These are phyloP conservation scores for Cydia strobilella DNA, from an alignment of 1,140 invertebrate genomes.

Conservation along the genomic window DNA sequence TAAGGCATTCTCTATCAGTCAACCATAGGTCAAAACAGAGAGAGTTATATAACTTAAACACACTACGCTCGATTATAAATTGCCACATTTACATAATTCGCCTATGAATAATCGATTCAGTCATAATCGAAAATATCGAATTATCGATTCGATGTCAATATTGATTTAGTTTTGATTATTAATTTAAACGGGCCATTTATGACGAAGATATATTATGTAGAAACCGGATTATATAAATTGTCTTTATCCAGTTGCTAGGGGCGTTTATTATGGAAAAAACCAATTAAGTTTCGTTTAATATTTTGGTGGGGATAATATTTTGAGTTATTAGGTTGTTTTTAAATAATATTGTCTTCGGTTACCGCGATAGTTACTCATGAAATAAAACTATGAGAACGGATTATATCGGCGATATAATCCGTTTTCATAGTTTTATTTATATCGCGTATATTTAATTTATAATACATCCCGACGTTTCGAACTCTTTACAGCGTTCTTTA, in stretches of 20 bases:
- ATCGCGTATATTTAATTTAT: too few relatives aligned
- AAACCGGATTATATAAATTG: background rate
- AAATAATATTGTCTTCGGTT: too few relatives aligned
- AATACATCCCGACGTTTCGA: too few relatives aligned
- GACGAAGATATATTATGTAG: conserved; percentile 1
- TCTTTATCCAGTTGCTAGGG: background rate
- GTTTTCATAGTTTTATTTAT: too few relatives aligned
- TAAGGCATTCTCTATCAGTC: too few relatives aligned
- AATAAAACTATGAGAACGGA: too few relatives aligned
- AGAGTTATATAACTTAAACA: conserved; percentile 10
- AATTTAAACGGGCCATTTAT: conserved; percentile 26
- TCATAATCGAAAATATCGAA: conserved; percentile 30
- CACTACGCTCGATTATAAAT: conserved; percentile 12
- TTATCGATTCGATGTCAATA: conserved; percentile 22
- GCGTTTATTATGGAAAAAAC: background rate
- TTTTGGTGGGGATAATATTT: too few relatives aligned
- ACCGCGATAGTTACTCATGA: too few relatives aligned
- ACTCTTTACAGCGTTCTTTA: too few relatives aligned
- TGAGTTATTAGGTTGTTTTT: too few relatives aligned
- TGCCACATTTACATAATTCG: conserved; percentile 14
- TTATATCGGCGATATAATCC: too few relatives aligned
- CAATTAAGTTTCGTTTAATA: background rate
- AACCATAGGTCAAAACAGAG: too few relatives aligned
- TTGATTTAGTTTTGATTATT: conserved; percentile 27
- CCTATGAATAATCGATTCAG: conserved; percentile 20